Conservation (phyloP, 2,113 vertebrate genomes). For the Ellobius talpinus region DNA sequence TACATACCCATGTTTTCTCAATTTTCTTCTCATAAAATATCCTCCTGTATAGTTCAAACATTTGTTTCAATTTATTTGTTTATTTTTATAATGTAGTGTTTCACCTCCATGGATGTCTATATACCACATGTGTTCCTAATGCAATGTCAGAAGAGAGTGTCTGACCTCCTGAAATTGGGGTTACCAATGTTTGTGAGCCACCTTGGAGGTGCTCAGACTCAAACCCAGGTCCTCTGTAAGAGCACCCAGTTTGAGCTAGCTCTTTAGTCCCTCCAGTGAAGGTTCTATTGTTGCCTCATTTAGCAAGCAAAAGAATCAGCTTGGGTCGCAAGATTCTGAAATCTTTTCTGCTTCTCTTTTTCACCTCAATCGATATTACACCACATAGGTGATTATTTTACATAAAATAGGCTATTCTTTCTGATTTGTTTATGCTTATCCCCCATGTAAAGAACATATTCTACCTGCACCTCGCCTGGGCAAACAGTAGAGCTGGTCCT, state of each 20-base stretch:
- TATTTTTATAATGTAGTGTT: not conserved
- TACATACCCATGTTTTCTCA: not conserved
- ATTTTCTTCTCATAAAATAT: not conserved
- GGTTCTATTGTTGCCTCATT: not conserved
- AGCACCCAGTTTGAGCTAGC: not conserved
- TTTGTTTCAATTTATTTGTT: not conserved
- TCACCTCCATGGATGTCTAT: not conserved
- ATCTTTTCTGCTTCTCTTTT: not conserved
- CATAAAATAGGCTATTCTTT: not conserved
- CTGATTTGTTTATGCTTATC: not conserved
- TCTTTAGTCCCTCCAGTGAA: not conserved
- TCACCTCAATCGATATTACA: not conserved
- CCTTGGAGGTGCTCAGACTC: not conserved
- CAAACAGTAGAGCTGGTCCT: not conserved
- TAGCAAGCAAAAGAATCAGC: not conserved
- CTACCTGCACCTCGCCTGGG: not conserved
- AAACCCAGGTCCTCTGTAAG: not conserved
- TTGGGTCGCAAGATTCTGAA: not conserved
- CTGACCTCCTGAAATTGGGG: not conserved
- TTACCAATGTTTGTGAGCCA: not conserved
- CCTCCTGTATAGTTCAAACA: not conserved
- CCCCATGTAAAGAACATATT: not conserved
- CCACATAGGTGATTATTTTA: not conserved
- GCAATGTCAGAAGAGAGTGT: no score
- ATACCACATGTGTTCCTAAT: not conserved